phyloP scores from a whole-genome alignment of 2,113 vertebrate genomes.

The Columba livia region DNA sequence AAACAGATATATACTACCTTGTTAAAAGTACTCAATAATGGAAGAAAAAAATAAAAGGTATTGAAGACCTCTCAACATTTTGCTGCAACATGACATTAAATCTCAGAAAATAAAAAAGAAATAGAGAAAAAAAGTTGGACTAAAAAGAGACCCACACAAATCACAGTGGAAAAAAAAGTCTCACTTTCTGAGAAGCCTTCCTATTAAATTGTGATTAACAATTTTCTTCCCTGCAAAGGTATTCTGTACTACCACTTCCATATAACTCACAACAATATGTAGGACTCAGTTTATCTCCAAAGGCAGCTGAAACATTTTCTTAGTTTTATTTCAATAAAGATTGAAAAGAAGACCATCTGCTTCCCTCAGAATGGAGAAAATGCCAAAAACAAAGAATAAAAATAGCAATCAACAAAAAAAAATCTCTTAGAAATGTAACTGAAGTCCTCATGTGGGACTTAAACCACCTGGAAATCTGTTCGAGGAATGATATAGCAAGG shows the following conservation, averaged over 20 bases:
- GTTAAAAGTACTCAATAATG: background rate
- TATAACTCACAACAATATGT: background rate
- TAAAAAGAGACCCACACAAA: background rate
- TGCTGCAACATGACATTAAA: background rate
- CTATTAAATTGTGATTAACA: background rate
- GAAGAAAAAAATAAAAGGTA: background rate
- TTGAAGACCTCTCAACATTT: background rate
- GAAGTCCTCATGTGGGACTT: too few species aligned
- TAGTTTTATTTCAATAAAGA: background rate
- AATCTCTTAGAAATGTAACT: background rate
- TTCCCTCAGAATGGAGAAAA: background rate
- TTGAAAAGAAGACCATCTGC: background rate
- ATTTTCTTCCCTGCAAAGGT: background rate
- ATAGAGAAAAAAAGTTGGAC: too few species aligned
- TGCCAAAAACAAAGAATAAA: background rate
- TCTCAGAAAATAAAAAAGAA: background rate
- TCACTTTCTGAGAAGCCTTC: background rate
- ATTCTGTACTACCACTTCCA: background rate
- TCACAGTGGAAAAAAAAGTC: background rate
- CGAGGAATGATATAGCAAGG: too few species aligned
- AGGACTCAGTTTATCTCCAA: background rate
- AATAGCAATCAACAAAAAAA: background rate
- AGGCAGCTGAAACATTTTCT: background rate
- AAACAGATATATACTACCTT: background rate
- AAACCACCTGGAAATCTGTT: too few species aligned